Percentiles rank a stretch among this genome's conserved stretches.
These are phyloP conservation scores for Scolopax mira DNA, from an alignment of 2,113 vertebrate species.

Conservation along the genomic window DNA sequence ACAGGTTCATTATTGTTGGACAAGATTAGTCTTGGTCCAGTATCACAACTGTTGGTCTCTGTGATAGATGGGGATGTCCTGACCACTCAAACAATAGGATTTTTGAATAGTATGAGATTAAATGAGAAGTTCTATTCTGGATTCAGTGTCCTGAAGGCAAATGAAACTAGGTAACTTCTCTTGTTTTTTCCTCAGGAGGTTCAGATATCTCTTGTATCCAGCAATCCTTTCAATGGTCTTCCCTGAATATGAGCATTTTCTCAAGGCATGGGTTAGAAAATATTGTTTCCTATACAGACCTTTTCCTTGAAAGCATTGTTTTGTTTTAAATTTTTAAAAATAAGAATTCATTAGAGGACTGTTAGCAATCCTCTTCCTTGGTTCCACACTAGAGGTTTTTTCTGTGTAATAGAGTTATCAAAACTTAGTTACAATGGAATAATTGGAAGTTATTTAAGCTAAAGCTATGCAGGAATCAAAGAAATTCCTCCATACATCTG, in stretches of 20 bases:
- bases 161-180: background rate
- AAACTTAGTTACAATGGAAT: background rate
- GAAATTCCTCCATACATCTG: background rate
- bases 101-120: background rate
- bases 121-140: background rate
- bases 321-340: background rate
- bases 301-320: background rate
- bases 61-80: background rate
- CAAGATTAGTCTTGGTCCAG: background rate
- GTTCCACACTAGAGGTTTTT: background rate
- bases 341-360: background rate
- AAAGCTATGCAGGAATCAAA: background rate
- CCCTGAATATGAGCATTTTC: background rate
- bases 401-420: background rate
- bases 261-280: background rate
- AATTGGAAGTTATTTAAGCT: background rate
- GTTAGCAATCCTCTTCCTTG: background rate
- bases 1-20: background rate
- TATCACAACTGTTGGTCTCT: background rate
- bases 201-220: background rate
- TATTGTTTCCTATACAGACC: background rate
- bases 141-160: background rate
- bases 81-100: background rate
- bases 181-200: background rate
- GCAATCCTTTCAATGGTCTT: background rate